Evolutionary conservation across 1,140 invertebrate genomes (phyloP).

Genomic region (Heliconius hewitsoni): DNA sequence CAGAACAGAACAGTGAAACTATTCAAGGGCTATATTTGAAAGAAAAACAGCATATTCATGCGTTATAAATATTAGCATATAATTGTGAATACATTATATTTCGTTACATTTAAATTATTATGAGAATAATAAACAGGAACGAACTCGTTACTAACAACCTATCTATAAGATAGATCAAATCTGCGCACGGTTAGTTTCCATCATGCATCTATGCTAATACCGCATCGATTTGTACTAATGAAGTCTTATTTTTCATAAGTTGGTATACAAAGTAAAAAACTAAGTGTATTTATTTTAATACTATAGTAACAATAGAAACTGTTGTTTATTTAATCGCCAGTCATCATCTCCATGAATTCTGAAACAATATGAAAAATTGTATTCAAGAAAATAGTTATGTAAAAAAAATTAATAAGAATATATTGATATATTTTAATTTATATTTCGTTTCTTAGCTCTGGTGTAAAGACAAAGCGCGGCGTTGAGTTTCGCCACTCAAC

Average conservation of each 20-base stretch:
- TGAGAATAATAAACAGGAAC: slow-evolving; percentile 71
- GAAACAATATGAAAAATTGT: slow-evolving; percentile 58
- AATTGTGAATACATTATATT: slow-evolving; percentile 51
- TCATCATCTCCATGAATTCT: slow-evolving; percentile 95
- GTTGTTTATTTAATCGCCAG: slow-evolving; percentile 84
- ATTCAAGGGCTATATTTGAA: not conserved
- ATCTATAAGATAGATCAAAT: slow-evolving; percentile 73
- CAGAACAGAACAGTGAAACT: not conserved
- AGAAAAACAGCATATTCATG: slow-evolving; percentile 45
- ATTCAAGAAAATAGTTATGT: not conserved
- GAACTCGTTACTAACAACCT: slow-evolving; percentile 49
- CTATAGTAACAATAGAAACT: slow-evolving; percentile 40
- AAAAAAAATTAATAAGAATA: not conserved
- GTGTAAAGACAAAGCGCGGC: too few relatives aligned
- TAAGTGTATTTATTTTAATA: slow-evolving; percentile 62
- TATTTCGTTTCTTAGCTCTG: too few relatives aligned
- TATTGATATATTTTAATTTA: too few relatives aligned
- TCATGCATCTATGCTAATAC: slow-evolving; percentile 69
- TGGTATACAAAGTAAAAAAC: slow-evolving; percentile 57
- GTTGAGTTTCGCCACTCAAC: too few relatives aligned
- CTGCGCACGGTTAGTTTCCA: slow-evolving; percentile 35
- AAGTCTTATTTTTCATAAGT: slow-evolving; percentile 60
- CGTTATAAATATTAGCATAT: slow-evolving; percentile 76
- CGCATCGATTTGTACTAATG: slow-evolving; percentile 72
- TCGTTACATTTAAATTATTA: slow-evolving; percentile 70